phyloP scores from a whole-genome alignment of 1,140 invertebrate species.

The Cherax destructor region DNA sequence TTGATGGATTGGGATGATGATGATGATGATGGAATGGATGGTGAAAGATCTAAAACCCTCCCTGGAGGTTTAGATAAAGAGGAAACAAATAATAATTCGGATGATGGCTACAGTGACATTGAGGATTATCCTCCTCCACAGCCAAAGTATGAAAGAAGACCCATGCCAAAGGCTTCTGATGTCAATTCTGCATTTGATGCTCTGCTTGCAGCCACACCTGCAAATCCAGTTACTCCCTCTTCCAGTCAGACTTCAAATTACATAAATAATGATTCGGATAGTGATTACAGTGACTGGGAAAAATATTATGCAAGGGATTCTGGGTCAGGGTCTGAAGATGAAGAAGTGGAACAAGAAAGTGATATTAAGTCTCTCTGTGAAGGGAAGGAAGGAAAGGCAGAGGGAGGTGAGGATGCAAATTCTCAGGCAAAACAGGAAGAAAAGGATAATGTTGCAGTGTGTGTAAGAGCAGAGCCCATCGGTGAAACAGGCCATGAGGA shows the following conservation, averaged over 20 bases:
- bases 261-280: constrained; percentile 69
- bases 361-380: constrained; percentile 69
- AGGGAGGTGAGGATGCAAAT: not conserved
- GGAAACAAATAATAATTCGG: constrained; percentile 7
- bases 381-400: constrained; percentile 41
- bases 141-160: constrained; percentile 45
- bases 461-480: not conserved
- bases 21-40: constrained; percentile 49
- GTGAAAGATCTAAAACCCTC: not conserved
- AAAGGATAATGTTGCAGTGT: not conserved
- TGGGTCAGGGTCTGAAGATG: constrained; percentile 57
- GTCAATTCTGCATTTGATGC: constrained; percentile 72
- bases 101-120: constrained; percentile 50
- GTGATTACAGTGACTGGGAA: constrained; percentile 71
- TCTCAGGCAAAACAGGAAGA: constrained; percentile 23
- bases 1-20: constrained; percentile 71
- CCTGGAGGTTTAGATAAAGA: constrained; percentile 5
- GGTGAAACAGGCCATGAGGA: not conserved
- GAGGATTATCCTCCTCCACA: constrained; percentile 54
- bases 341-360: constrained; percentile 62
- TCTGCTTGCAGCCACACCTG: constrained; percentile 63
- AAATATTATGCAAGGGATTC: constrained; percentile 70
- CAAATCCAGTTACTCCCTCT: constrained; percentile 12
- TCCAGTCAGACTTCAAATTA: constrained; percentile 55
- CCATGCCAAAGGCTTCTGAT: constrained; percentile 66